Evolutionary conservation across 2,888 invertebrate genomes (phyloP).

Genomic region (Homarus gammarus): DNA sequence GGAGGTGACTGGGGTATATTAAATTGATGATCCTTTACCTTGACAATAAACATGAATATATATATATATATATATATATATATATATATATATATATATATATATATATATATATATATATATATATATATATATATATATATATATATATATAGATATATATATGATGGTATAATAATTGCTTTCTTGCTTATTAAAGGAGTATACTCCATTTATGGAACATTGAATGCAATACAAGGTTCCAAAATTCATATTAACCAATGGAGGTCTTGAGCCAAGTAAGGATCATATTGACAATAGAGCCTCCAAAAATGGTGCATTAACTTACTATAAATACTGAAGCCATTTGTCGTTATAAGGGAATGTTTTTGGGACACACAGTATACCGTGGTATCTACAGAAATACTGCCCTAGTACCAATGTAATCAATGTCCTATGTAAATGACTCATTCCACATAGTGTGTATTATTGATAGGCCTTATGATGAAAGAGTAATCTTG

Average conservation of each 20-base stretch:
- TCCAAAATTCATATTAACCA: background rate
- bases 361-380: conserved; percentile 41
- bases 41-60: background rate
- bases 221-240: background rate
- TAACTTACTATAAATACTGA: too few species aligned
- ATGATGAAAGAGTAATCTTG: conserved; percentile 54
- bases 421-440: conserved; percentile 67
- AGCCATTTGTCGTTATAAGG: background rate
- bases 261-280: background rate
- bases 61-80: background rate
- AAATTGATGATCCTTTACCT: background rate
- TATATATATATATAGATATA: background rate
- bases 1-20: background rate
- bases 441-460: conserved; percentile 71
- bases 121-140: background rate
- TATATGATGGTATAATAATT: too few species aligned
- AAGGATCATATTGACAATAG: background rate
- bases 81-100: background rate
- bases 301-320: background rate
- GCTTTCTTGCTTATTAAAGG: too few species aligned
- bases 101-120: background rate
- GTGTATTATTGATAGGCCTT: conserved; percentile 70
- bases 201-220: background rate
- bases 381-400: conserved; percentile 53
- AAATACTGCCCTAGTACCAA: conserved; percentile 59